Conservation (phyloP, 1,140 invertebrate genomes). For the Drosophila kikkawai region DNA sequence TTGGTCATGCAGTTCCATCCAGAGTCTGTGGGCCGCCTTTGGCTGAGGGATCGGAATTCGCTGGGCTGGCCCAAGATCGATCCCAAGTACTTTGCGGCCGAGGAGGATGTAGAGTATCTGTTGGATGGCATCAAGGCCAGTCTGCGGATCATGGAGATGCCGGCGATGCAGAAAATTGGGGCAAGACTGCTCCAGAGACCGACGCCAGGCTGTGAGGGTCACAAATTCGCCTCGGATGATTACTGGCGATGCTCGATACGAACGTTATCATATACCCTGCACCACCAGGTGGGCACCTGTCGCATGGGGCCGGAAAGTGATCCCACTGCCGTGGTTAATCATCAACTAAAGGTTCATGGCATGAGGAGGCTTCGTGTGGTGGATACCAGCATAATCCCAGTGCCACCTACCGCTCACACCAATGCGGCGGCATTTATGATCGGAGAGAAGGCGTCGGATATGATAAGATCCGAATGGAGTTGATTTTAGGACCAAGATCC, state of each 20-base stretch:
- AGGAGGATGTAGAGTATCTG: slow-evolving; percentile 89
- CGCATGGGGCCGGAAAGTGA: slow-evolving; percentile 92
- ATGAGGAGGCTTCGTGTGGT: slow-evolving; percentile 89
- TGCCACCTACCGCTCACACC: slow-evolving; percentile 89
- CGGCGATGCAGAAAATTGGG: slow-evolving; percentile 87
- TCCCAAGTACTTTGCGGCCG: slow-evolving; percentile 90
- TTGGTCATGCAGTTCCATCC: slow-evolving; percentile 91
- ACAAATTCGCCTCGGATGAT: slow-evolving; percentile 87
- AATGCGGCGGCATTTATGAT: slow-evolving; percentile 93
- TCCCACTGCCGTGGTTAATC: slow-evolving; percentile 90
- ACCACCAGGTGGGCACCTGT: slow-evolving; percentile 90
- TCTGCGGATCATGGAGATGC: slow-evolving; percentile 87
- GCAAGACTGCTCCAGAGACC: slow-evolving; percentile 86
- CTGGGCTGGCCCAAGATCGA: slow-evolving; percentile 90
- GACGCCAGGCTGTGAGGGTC: slow-evolving; percentile 87
- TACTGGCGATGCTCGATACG: slow-evolving; percentile 92
- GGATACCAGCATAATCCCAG: slow-evolving; percentile 92
- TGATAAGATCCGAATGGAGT: slow-evolving; percentile 91
- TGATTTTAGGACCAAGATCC: slow-evolving; percentile 20
- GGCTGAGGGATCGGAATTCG: slow-evolving; percentile 90
- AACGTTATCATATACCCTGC: slow-evolving; percentile 88
- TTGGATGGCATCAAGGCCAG: slow-evolving; percentile 89
- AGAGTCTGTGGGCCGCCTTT: slow-evolving; percentile 89
- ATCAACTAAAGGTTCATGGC: slow-evolving; percentile 90
- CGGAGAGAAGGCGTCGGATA: slow-evolving; percentile 94